Evolutionary conservation across 2,113 vertebrate genomes (phyloP).

Genomic region (Aldabrachelys gigantea): DNA sequence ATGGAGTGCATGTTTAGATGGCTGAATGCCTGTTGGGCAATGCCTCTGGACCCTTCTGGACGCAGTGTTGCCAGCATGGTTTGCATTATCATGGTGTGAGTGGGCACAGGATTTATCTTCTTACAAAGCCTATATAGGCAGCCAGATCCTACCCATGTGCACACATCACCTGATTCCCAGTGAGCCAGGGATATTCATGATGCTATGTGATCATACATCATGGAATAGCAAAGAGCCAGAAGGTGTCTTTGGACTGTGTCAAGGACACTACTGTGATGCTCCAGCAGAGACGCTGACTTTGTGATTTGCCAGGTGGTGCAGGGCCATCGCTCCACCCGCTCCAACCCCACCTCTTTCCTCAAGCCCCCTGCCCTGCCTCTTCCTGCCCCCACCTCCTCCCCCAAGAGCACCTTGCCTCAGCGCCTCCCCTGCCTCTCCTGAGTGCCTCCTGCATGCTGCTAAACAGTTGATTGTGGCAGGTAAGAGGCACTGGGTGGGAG

Average conservation of each 20-base stretch:
- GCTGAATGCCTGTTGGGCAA: neutral
- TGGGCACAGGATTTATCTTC: neutral
- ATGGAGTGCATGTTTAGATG: neutral
- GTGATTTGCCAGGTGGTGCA: no score
- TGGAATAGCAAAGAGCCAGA: neutral
- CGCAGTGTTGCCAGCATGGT: neutral
- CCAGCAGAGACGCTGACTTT: neutral
- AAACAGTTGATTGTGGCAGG: no score
- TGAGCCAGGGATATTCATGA: neutral
- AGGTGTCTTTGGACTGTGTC: neutral
- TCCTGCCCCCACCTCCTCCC: no score
- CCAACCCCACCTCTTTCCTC: no score
- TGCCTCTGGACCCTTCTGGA: neutral
- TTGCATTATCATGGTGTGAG: neutral
- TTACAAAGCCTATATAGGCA: neutral
- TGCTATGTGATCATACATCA: neutral
- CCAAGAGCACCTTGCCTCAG: no score
- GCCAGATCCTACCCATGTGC: neutral
- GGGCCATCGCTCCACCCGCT: no score
- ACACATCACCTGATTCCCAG: neutral
- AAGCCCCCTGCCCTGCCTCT: no score
- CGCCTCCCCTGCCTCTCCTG: no score
- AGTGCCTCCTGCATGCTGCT: no score
- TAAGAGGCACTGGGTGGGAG: no score
- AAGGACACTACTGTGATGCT: neutral